Evolutionary conservation across 2,797 vertebrate species (phyloP), one percentile per base, ranked within the genome.

Genomic region (Pristis pectinata): DNA sequence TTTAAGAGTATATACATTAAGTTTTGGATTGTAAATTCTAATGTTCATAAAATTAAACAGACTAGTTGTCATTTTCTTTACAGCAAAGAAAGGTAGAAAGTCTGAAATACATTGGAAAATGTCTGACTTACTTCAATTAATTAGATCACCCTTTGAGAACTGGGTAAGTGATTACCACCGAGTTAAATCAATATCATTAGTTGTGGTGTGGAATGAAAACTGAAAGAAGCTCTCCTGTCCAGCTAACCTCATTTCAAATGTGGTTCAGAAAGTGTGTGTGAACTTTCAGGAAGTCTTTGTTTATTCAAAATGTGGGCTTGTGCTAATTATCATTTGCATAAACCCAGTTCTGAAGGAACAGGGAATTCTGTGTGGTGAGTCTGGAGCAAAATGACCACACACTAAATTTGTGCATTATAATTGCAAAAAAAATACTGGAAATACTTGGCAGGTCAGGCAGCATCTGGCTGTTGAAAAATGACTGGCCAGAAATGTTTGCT

Each of bases 111-210:
- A 56, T 85, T 85, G 49, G 44, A 85, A 85, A 56, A 85, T 85
- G 49, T 82, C 82, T 85, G 82, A 85, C 82, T 53, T 56, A 56
- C 49, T 85, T 85, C 10, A 85, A 85, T 85, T 85, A 85, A 85
- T 85, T 56, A 49, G 53, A 85, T 85, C 49, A 85, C 49, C 27
- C 82, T 85, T 85, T 85, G 82, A 85, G 82, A 85, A 85, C 85
- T 85, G 27, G 49, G 8, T 85, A 85, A 85, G 56, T 56, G 49
- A 85, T 85, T 30, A 34, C 82, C 15, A 85, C 82, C 53, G 27
- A 53, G 82, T 85, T 85, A 85, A 56, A 56, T 56, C 82, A 85
- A 85, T 85, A 85, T 56, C 49, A 85, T 85, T 85, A 85, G 30
- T 85, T 85, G 82, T 30, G 15, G 82, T 56, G 49, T 34, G 10